Evolutionary conservation across 2,113 vertebrate genomes (phyloP), one percentile per base, ranked within the genome.

Genomic region (Daphoenositta chrysoptera): DNA sequence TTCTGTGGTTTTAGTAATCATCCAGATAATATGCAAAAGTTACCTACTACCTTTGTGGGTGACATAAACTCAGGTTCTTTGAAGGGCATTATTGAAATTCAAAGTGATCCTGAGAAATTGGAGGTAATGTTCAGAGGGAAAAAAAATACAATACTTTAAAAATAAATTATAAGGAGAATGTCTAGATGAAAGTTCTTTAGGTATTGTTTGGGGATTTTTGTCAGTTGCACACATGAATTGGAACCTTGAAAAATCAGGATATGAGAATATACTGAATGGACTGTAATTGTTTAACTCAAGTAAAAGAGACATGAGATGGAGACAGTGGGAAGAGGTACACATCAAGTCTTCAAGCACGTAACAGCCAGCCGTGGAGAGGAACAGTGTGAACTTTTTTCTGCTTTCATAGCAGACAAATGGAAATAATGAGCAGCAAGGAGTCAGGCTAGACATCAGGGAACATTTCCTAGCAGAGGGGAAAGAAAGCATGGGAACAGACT

Each of bases 391-490:
- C 45, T 53, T 88, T 70, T 70, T 77, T 54, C 21, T 83, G 6
- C 83, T 86, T 77, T 83, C 47, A 21, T 31, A 83, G 66, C 54
- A 92, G 75, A 76, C 20, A 77, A 72, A 72, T 92, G 65, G 54
- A 91, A 91, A 69, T 88, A 90, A 88, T 61, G 54, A 94, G 63
- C 79, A 94, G 66, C n/a, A 50, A 77, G 63, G 42, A 92, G 75
- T 88, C 75, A 63, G 53, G 33, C 37, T 81, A 91, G 73, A 82
- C 78, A 88, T 64, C 27, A 69, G 75, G 48, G 50, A 91, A 70
- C 61, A 63, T 88, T 82, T 82, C 37, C 31, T 82, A 78, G 40
- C 56, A 83, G 50, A 27, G 83, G 54, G 22, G 76, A 93, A 83
- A 70, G 65, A 48, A 93, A 96, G 40, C 73, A 48, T 21, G 10